Evolutionary conservation across 2,888 invertebrate genomes (phyloP), one percentile per base, ranked within the genome.

Genomic region (Branchipolynoe longqiensis): DNA sequence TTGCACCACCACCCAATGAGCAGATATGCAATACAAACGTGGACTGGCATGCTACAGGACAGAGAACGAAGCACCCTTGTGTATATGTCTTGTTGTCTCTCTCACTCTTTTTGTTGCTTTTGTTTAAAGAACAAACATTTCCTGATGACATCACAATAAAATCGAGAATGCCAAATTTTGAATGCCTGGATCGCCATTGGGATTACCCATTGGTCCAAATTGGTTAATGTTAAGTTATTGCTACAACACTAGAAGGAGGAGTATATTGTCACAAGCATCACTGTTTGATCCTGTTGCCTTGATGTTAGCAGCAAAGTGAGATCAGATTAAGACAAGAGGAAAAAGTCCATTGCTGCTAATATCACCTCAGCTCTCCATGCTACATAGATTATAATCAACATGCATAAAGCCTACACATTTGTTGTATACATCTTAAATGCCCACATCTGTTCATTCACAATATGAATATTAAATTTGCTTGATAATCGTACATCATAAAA

Each of bases 241-340:
- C 48, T 41, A 25, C 3, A 48, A 78, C 78, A 78, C 78, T 78
- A 78, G 78, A 48, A 78, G 78, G 48, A 78, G 78, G 78, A 78
- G 78, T 78, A 78, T 78, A 78, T 78, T 78, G 78, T 78, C 4
- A 78, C 41, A 41, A 78, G 78, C 78, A 78, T 78, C 78, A 78
- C 78, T 78, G 22, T 78, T 54, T 78, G 41, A 54, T 78, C 54
- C 48, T 78, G 41, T 78, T 78, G 48, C 25, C 48, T 78, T 78
- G 78, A 78, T 54, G 54, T 78, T 78, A 78, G 78, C 78, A 78
- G 78, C 78, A 78, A 78, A 78, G 78, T 78, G 78, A 78, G 78
- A 78, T 78, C 78, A 54, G 48, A 48, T 78, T 78, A 78, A 78
- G 78, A 78, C 78, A 54, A 78, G 78, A 69, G 69, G 69, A 69